Percentiles rank a stretch among this genome's conserved stretches.
phyloP scores from a whole-genome alignment of 92 coral and sea anemone genomes.

The Parazoanthus atlanticus region DNA sequence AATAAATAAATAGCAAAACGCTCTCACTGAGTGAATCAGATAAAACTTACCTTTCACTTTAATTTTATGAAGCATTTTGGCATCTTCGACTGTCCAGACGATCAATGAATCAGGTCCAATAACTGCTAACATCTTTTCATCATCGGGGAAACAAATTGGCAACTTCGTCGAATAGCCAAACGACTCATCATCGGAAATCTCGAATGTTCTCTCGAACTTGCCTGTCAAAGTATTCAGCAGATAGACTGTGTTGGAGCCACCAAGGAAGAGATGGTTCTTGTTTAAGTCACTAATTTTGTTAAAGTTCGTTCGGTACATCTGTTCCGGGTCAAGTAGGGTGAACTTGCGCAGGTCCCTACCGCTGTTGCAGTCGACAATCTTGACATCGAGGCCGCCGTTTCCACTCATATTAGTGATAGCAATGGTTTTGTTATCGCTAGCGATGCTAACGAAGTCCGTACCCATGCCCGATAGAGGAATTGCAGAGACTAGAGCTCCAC shows the following conservation, averaged over 20 bases:
- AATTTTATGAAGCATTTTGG: constrained; percentile 65
- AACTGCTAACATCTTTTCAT: constrained; percentile 79
- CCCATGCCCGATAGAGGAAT: constrained; percentile 64
- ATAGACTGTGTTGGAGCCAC: constrained; percentile 78
- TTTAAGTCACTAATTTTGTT: constrained; percentile 70
- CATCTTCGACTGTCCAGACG: constrained; percentile 78
- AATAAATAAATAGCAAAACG: not conserved
- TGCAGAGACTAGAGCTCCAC: constrained; percentile 90
- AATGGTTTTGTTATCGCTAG: constrained; percentile 78
- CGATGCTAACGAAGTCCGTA: constrained; percentile 76
- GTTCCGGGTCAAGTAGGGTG: constrained; percentile 76
- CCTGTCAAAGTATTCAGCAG: constrained; percentile 84
- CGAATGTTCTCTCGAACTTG: constrained; percentile 68
- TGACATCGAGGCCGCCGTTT: constrained; percentile 84
- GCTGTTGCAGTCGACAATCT: constrained; percentile 76
- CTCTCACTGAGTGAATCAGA: not conserved
- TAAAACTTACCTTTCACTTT: constrained; percentile 63
- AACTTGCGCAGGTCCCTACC: constrained; percentile 83
- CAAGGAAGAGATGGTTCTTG: constrained; percentile 67
- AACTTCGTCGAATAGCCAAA: constrained; percentile 62
- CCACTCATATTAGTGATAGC: constrained; percentile 64
- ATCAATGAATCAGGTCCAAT: constrained; percentile 72
- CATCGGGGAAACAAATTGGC: constrained; percentile 84
- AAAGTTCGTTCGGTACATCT: constrained; percentile 65
- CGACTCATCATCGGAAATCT: constrained; percentile 81